Conservation (phyloP, 2,888 invertebrate species). For the Drosophila engyochracea region DNA sequence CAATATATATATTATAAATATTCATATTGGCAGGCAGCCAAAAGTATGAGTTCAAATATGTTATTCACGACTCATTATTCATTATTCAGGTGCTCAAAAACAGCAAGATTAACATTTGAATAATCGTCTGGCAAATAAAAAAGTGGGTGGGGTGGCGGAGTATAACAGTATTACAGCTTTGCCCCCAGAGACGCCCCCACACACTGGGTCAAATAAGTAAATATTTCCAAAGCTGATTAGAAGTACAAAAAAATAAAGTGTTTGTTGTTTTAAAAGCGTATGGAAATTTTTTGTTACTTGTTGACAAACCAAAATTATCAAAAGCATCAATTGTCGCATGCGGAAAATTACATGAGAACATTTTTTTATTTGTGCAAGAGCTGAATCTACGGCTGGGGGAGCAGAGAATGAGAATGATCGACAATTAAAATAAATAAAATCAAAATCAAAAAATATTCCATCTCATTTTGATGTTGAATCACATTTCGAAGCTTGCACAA, state of each 20-base stretch:
- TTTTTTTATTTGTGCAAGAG: conserved; percentile 4
- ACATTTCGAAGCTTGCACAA: conserved; percentile 35
- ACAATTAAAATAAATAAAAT: conserved; percentile 33
- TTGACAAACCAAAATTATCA: conserved; percentile 33
- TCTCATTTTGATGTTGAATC: conserved; percentile 45
- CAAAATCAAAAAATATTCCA: conserved; percentile 18
- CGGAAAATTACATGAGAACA: conserved; percentile 56
- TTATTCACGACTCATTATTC: conserved; percentile 15
- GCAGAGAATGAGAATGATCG: conserved; percentile 12
- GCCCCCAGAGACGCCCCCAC: neutral
- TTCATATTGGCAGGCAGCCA: conserved; percentile 12
- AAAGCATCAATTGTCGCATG: conserved; percentile 9
- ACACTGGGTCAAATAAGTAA: neutral
- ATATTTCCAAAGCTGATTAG: conserved; percentile 49
- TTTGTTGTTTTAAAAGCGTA: conserved; percentile 43
- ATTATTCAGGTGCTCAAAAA: conserved; percentile 27
- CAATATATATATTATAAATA: neutral
- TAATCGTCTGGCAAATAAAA: conserved; percentile 48
- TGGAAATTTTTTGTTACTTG: conserved; percentile 55
- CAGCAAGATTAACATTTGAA: conserved; percentile 19
- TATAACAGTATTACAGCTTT: conserved; percentile 1
- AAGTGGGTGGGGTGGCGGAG: neutral
- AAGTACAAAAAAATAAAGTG: conserved; percentile 2
- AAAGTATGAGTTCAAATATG: neutral
- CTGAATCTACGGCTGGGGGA: neutral